phyloP scores from a whole-genome alignment of 1,140 invertebrate species.

The Lordiphosa clarofinis region DNA sequence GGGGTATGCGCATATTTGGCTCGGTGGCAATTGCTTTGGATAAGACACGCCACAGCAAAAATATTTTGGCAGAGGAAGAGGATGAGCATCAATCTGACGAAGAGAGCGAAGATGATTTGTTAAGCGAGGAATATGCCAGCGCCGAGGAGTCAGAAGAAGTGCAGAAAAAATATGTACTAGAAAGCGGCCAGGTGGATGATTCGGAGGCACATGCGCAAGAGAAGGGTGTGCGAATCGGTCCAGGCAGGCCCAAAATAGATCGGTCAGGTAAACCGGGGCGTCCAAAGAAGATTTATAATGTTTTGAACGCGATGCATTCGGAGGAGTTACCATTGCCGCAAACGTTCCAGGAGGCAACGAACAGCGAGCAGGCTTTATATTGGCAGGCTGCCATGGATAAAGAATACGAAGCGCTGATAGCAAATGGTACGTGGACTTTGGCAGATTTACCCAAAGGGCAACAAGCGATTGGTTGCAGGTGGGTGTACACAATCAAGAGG shows the following conservation, averaged over 20 bases:
- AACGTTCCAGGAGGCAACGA: background rate
- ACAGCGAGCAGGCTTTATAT: background rate
- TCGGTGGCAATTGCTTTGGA: too few species aligned
- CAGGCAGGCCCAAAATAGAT: background rate
- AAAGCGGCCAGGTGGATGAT: too few species aligned
- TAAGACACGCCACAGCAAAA: too few species aligned
- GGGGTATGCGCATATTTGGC: background rate
- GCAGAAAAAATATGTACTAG: too few species aligned
- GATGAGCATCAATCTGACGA: too few species aligned
- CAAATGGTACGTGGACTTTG: background rate
- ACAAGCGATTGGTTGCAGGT: background rate
- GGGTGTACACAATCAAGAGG: conserved; percentile 1
- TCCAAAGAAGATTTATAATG: background rate
- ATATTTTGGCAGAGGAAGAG: too few species aligned
- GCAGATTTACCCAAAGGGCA: conserved; percentile 4
- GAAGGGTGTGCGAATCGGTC: background rate
- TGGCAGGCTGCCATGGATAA: conserved; percentile 7
- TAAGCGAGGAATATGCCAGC: too few species aligned
- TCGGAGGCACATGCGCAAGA: background rate
- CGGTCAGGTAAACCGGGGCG: background rate
- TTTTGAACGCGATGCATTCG: background rate
- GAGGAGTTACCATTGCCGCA: background rate
- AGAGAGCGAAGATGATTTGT: background rate
- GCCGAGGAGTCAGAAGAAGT: too few species aligned
- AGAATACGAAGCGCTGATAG: background rate